phyloP scores from a whole-genome alignment of 2,888 invertebrate species.

The Nesidiocoris tenuis region DNA sequence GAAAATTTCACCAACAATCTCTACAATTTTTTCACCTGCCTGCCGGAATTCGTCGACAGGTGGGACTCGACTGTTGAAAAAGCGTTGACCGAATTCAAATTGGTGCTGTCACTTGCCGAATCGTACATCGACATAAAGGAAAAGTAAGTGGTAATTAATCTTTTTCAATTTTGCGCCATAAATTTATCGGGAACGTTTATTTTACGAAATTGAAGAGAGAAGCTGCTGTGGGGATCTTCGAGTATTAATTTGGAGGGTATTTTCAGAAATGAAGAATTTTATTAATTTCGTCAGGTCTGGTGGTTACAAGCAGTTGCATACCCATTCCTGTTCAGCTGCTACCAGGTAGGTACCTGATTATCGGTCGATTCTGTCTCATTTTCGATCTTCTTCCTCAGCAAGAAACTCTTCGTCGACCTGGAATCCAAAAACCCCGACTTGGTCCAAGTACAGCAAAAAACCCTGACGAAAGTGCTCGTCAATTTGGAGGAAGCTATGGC shows the following conservation, averaged over 20 bases:
- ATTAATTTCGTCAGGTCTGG: too few species aligned
- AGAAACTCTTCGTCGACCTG: neutral
- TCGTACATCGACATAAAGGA: constrained; percentile 14
- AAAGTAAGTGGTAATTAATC: constrained; percentile 3
- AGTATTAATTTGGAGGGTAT: too few species aligned
- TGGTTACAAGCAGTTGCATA: too few species aligned
- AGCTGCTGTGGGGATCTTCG: too few species aligned
- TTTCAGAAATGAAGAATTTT: too few species aligned
- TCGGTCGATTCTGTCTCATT: too few species aligned
- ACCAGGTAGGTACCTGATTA: too few species aligned
- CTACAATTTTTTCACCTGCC: constrained; percentile 31
- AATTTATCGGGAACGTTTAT: too few species aligned
- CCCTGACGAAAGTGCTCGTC: neutral
- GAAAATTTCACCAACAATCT: constrained; percentile 30
- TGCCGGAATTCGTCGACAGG: constrained; percentile 21
- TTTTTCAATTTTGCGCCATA: too few species aligned
- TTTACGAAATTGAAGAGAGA: too few species aligned
- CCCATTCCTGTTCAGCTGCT: too few species aligned
- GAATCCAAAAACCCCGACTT: constrained; percentile 10
- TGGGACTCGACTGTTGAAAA: constrained; percentile 28
- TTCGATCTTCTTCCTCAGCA: neutral
- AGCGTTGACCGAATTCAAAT: constrained; percentile 23
- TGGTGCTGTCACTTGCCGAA: constrained; percentile 20
- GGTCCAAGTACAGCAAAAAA: neutral
- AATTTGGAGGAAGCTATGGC: constrained; percentile 24